Evolutionary conservation across 2,113 vertebrate species (phyloP), one percentile per base, ranked within the genome.

Genomic region (Rallus limicola): DNA sequence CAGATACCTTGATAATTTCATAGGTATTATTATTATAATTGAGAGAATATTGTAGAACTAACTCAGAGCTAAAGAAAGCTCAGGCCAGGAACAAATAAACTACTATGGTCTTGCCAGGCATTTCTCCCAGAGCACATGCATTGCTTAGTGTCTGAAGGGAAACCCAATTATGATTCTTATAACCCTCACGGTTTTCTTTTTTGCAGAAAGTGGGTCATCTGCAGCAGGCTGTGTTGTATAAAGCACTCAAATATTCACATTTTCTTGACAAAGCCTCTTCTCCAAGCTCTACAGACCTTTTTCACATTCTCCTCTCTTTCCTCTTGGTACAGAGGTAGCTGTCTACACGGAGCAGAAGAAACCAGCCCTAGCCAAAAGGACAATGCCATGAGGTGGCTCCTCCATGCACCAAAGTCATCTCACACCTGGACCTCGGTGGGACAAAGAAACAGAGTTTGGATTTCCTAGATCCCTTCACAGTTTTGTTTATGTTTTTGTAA

Each of bases 41-140:
- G 17, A 36, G 40, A 59, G 16, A 91, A 67, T 62, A 58, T 36
- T 72, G 6, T 29, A 56, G 11, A 29, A 78, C 6, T 76, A 85
- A 78, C 13, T 74, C 42, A 15, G 46, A 69, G 16, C 20, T 83
- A 70, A 33, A 80, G 36, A 82, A 72, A 70, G 44, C 50, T 63
- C 52, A 67, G 64, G 11, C 9, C 16, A 24, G 56, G 26, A 23
- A 86, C 62, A 20, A 76, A 82, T 42, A 52, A 90, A 60, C 20
- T 33, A 16, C 36, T 40, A 14, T 36, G 53, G 24, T 55, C 38
- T 62, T 52, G 64, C 46, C 7, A 6, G 11, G 72, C 28, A 48
- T 19, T 78, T 92, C 31, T 88, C 26, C 58, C 12, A 34, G 25
- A 62, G 65, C 75, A 64, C 0, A 0, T 18, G 6, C 1, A 0